These are phyloP conservation scores for Globia sparganii DNA, from an alignment of 2,888 invertebrate genomes.

Conservation along the genomic window DNA sequence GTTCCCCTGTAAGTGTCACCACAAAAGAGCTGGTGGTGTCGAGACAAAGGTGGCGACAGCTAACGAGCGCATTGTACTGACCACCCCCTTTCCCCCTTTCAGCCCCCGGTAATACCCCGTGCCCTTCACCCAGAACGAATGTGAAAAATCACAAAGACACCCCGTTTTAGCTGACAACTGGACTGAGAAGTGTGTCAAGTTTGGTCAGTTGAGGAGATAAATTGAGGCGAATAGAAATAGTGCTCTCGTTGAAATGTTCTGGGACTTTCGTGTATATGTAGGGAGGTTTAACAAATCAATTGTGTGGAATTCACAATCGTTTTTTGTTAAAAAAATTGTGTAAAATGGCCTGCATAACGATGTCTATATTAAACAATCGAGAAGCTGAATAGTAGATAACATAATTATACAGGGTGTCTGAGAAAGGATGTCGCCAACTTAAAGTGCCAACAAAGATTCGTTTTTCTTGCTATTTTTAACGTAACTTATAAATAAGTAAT, in stretches of 20 bases:
- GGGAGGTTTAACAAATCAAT: too few relatives aligned
- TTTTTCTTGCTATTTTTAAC: too few relatives aligned
- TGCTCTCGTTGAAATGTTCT: background rate
- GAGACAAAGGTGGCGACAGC: conserved; percentile 65
- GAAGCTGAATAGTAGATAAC: background rate
- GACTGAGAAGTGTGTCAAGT: conserved; percentile 55
- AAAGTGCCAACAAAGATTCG: too few relatives aligned
- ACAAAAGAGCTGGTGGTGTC: conserved; percentile 50
- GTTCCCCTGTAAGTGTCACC: conserved; percentile 46
- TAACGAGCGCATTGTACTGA: conserved; percentile 70
- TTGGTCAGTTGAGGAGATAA: conserved; percentile 38
- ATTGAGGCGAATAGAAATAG: conserved; percentile 34
- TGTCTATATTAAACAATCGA: background rate
- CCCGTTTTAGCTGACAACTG: conserved; percentile 49
- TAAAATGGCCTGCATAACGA: background rate
- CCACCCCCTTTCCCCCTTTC: conserved; percentile 10
- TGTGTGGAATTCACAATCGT: background rate
- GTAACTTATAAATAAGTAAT: too few relatives aligned
- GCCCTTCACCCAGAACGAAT: conserved; percentile 44
- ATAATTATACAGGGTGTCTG: too few relatives aligned
- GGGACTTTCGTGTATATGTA: background rate
- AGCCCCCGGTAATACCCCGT: background rate
- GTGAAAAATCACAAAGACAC: conserved; percentile 61
- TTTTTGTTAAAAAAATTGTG: background rate
- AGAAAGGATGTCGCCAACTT: too few relatives aligned